phyloP scores from a whole-genome alignment of 2,888 invertebrate genomes.

The Drosophila pseudotakahashii region DNA sequence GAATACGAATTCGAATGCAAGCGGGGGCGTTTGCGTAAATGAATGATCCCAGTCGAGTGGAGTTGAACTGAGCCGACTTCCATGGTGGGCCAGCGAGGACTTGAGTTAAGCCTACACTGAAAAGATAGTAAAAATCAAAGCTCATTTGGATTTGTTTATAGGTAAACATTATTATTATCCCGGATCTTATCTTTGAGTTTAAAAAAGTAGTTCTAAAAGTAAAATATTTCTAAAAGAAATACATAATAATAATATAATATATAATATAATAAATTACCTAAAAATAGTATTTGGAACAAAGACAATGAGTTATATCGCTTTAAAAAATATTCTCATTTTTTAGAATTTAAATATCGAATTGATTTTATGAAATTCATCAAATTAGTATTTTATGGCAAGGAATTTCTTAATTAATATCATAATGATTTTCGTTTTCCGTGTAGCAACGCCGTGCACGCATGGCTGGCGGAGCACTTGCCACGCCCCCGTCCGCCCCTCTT shows the following conservation, averaged over 20 bases:
- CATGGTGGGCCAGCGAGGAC: slow-evolving; percentile 1
- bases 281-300: too few species aligned
- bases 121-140: background rate
- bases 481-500: slow-evolving; percentile 42
- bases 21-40: slow-evolving; percentile 70
- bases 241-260: too few species aligned
- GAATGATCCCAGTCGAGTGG: slow-evolving; percentile 68
- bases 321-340: too few species aligned
- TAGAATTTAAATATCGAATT: too few species aligned
- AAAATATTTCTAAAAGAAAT: too few species aligned
- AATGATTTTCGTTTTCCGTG: background rate
- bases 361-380: background rate
- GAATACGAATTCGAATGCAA: slow-evolving; percentile 36
- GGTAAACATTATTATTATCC: too few species aligned
- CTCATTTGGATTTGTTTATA: too few species aligned
- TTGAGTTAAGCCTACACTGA: slow-evolving; percentile 2
- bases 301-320: too few species aligned
- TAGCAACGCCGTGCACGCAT: slow-evolving; percentile 56
- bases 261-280: too few species aligned
- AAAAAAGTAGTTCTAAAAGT: too few species aligned
- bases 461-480: slow-evolving; percentile 64
- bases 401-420: background rate
- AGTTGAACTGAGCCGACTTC: slow-evolving; percentile 34
- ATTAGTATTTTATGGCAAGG: too few species aligned
- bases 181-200: too few species aligned